These are phyloP conservation scores for Vulpes lagopus DNA, from an alignment of 2,113 vertebrate genomes.

Conservation along the genomic window DNA sequence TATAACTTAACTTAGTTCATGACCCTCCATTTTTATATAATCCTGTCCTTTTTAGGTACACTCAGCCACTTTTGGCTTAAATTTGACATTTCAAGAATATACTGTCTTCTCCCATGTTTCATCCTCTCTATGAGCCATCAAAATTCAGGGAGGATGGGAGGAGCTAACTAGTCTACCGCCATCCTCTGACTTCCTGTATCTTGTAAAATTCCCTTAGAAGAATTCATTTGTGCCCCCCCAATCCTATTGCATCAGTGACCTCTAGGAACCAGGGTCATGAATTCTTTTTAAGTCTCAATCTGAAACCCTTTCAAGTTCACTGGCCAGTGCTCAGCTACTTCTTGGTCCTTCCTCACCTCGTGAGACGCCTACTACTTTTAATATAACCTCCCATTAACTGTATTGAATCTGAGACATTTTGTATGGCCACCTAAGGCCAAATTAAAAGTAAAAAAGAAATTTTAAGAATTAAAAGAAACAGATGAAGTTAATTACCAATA, in stretches of 20 bases:
- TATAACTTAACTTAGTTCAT: not conserved
- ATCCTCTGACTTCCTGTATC: not conserved
- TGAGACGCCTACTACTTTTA: not conserved
- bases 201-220: not conserved
- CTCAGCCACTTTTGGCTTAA: not conserved
- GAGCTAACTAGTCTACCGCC: not conserved
- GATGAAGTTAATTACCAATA: constrained; percentile 5
- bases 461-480: not conserved
- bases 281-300: not conserved
- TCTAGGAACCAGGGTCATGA: not conserved
- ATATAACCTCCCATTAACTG: not conserved
- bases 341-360: not conserved
- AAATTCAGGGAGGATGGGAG: not conserved
- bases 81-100: not conserved
- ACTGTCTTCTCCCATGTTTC: not conserved
- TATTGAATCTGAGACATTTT: not conserved
- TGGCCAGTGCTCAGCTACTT: not conserved
- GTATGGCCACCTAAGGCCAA: not conserved
- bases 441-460: not conserved
- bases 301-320: not conserved
- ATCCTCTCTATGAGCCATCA: not conserved
- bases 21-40: not conserved
- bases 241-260: not conserved
- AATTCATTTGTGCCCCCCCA: not conserved
- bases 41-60: not conserved